Evolutionary conservation across 2,888 invertebrate genomes (phyloP).

Genomic region (Synanthedon tipuliformis): DNA sequence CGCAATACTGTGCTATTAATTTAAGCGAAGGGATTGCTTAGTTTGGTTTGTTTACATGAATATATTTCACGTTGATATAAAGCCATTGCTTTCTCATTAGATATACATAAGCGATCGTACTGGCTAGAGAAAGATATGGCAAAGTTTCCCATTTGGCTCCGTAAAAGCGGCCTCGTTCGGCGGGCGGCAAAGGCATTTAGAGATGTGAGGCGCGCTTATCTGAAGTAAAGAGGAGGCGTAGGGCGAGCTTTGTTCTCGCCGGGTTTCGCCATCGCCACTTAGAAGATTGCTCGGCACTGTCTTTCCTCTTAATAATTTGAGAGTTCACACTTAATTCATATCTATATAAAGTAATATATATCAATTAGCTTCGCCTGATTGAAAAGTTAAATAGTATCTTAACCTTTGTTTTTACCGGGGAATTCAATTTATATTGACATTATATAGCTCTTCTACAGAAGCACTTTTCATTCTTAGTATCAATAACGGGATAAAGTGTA

Average conservation of each 20-base stretch:
- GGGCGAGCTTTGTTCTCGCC: slow-evolving; percentile 40
- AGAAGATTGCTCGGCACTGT: slow-evolving; percentile 62
- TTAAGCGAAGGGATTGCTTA: slow-evolving; percentile 16
- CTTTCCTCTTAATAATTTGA: slow-evolving; percentile 23
- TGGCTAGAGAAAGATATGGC: slow-evolving; percentile 28
- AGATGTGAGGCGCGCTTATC: slow-evolving; percentile 50
- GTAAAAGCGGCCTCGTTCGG: slow-evolving; percentile 34
- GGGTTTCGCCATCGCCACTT: slow-evolving; percentile 52
- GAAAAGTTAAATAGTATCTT: no score
- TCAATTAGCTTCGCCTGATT: no score
- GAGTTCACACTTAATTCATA: no score
- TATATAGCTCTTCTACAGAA: no score
- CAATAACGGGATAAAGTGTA: no score
- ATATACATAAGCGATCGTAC: slow-evolving; percentile 31
- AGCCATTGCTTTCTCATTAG: slow-evolving; percentile 33
- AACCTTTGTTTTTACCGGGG: no score
- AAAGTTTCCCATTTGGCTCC: slow-evolving; percentile 32
- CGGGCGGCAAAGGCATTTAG: slow-evolving; percentile 43
- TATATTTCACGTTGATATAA: slow-evolving; percentile 20
- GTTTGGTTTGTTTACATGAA: slow-evolving; percentile 16
- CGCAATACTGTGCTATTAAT: no score
- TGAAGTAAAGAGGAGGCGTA: slow-evolving; percentile 20
- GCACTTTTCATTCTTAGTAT: no score
- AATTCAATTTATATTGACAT: no score
- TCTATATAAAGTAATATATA: no score